Evolutionary conservation across 2,888 invertebrate species (phyloP).

Genomic region (Drosophila fulvimacula): DNA sequence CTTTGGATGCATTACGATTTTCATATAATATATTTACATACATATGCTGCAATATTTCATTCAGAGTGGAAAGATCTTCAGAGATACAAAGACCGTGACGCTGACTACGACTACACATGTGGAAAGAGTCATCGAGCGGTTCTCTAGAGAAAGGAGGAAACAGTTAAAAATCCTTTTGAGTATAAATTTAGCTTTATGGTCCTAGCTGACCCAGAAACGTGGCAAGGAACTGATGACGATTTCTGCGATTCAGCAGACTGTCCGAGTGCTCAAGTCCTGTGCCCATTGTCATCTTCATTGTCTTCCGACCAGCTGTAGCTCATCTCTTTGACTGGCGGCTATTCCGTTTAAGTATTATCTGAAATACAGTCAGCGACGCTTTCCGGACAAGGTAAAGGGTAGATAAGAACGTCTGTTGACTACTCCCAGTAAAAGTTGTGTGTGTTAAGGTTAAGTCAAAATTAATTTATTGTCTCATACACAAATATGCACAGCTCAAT

Average conservation of each 20-base stretch:
- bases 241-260: slow-evolving; percentile 52
- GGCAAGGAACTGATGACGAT: slow-evolving; percentile 58
- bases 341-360: background rate
- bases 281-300: slow-evolving; percentile 43
- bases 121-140: slow-evolving; percentile 66
- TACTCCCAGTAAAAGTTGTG: slow-evolving; percentile 27
- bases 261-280: slow-evolving; percentile 50
- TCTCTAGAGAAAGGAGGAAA: slow-evolving; percentile 53
- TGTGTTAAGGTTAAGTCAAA: background rate
- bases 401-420: slow-evolving; percentile 19
- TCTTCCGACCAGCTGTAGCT: slow-evolving; percentile 11
- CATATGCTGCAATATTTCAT: slow-evolving; percentile 61
- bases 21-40: background rate
- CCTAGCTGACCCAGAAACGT: slow-evolving; percentile 54
- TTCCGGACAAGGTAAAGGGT: slow-evolving; percentile 23
- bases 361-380: slow-evolving; percentile 14
- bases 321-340: slow-evolving; percentile 18
- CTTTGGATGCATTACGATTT: too few species aligned
- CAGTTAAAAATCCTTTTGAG: background rate
- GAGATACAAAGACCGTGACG: slow-evolving; percentile 50
- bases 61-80: slow-evolving; percentile 76
- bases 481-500: slow-evolving; percentile 45
- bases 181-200: too few species aligned
- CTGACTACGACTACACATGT: slow-evolving; percentile 65
- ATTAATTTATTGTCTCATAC: slow-evolving; percentile 36